Evolutionary conservation across 2,797 vertebrate genomes (phyloP), one percentile per base, ranked within the genome.

Genomic region (Peromyscus melanophrys): DNA sequence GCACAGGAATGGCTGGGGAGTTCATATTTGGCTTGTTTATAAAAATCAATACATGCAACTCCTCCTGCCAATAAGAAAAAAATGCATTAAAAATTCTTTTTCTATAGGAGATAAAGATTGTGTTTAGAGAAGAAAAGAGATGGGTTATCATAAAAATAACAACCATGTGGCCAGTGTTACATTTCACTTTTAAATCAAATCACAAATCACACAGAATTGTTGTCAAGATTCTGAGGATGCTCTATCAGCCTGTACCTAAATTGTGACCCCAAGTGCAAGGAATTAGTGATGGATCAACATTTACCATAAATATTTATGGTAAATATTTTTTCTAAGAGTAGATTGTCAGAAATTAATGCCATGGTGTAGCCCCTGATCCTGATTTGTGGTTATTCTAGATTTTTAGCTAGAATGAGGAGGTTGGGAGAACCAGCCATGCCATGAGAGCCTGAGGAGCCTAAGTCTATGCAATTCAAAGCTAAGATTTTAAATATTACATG

Each of bases 101-200:
- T 7, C 19, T 67, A 37, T 16, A 11, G 23, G 23, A 52, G n/a
- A 57, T 90, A 27, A 78, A 80, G 55, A 96, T 23, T 13, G 0
- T 9, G 8, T 37, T 8, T n/a, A 34, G 29, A 11, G 31, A 40
- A 90, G 52, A 52, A 14, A 94, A 25, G 43, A 25, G 55, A 21
- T 85, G 1, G 63, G 17, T 85, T 97, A 88, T 85, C 6, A 61
- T 73, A 81, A 89, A 90, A 89, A 34, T 57, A 88, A 37, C 16
- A 77, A 13, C 29, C 25, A 78, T 0, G 82, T 19, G 17, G 3
- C 27, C 59, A 57, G 1, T 34, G 16, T 87, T 94, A 23, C 29
- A n/a, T 82, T 92, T 67, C 19, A 6, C 49, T 9, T 82, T 93
- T 71, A 52, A 57, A 37, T 78, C 69, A 92, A 92, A 1, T 88